Evolutionary conservation across 92 coral and sea anemone genomes (phyloP).

Genomic region (Pocillopora meandrina): DNA sequence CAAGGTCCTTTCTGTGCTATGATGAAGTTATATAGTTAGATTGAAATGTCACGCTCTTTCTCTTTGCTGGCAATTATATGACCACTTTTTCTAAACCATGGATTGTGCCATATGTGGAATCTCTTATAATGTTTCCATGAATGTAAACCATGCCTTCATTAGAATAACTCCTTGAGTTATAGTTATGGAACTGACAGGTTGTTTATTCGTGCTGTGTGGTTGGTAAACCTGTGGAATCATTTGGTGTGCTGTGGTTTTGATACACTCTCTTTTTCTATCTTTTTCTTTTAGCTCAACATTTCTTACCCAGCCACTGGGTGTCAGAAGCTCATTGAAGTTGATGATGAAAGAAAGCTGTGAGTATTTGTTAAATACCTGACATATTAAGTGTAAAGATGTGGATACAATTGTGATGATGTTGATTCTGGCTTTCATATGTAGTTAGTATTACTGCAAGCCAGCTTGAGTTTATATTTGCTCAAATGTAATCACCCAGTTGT

Average conservation of each 20-base stretch:
- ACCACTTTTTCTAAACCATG: too few relatives aligned
- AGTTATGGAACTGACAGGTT: neutral
- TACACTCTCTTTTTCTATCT: neutral
- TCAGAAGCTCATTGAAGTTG: constrained; percentile 95
- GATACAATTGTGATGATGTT: too few relatives aligned
- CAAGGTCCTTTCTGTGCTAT: too few relatives aligned
- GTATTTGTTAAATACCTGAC: neutral
- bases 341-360: constrained; percentile 98
- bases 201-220: neutral
- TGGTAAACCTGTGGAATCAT: neutral
- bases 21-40: too few relatives aligned
- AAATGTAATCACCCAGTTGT: too few relatives aligned
- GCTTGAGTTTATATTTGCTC: too few relatives aligned
- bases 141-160: neutral
- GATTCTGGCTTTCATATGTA: too few relatives aligned
- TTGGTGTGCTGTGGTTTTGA: neutral
- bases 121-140: too few relatives aligned
- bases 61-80: too few relatives aligned
- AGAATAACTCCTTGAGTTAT: neutral
- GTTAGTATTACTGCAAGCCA: too few relatives aligned
- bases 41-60: too few relatives aligned
- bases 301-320: constrained; percentile 97
- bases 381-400: neutral
- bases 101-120: too few relatives aligned
- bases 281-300: constrained; percentile 80